A percentile compares a stretch with the other conserved stretches of the same genome.
These are phyloP conservation scores for Danio aesculapii DNA, from an alignment of 2,797 vertebrate genomes.

Conservation along the genomic window DNA sequence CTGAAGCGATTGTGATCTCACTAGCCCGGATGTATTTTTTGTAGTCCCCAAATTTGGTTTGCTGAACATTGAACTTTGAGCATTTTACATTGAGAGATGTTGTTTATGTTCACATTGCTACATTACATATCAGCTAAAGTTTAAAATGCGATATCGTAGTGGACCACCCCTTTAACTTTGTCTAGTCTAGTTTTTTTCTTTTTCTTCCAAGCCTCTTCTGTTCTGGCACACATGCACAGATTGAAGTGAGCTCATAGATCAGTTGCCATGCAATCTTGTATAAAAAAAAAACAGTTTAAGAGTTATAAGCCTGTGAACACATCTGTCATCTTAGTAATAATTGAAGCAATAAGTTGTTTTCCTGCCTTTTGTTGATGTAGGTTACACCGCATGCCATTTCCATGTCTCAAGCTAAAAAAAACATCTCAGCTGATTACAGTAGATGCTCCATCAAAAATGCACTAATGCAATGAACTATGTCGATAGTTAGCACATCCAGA, in stretches of 20 bases:
- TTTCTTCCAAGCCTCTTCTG: not conserved
- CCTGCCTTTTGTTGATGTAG: not conserved
- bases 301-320: not conserved
- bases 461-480: not conserved
- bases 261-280: not conserved
- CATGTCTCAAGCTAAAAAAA: not conserved
- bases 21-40: no score
- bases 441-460: not conserved
- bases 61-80: no score
- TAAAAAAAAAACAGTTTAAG: not conserved
- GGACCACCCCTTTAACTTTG: no score
- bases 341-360: slow-evolving; percentile 15
- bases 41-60: no score
- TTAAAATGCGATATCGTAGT: no score
- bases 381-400: slow-evolving; percentile 1
- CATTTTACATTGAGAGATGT: no score
- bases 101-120: no score
- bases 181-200: not conserved
- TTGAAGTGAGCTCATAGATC: not conserved
- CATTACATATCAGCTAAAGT: no score
- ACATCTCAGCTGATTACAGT: not conserved
- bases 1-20: no score
- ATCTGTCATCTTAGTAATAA: not conserved
- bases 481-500: no score
- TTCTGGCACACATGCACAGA: not conserved